These are phyloP conservation scores for Heliconius hewitsoni DNA, from an alignment of 1,140 invertebrate species.

Conservation along the genomic window DNA sequence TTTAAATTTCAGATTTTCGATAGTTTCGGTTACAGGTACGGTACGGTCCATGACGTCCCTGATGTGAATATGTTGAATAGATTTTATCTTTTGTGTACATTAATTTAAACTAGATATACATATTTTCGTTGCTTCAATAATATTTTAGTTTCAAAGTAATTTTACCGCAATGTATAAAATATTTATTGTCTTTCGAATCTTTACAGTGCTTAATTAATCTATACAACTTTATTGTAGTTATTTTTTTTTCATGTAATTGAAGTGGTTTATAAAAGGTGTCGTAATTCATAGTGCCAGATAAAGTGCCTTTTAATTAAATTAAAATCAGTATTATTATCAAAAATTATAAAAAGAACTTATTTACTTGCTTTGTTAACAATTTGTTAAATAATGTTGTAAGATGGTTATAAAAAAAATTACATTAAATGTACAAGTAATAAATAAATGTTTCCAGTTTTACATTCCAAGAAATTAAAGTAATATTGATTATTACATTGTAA, in stretches of 20 bases:
- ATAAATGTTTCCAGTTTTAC: not conserved
- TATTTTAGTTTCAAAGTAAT: not conserved
- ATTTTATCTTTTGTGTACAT: not conserved
- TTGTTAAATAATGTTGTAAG: not conserved
- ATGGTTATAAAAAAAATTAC: not conserved
- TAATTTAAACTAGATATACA: not conserved
- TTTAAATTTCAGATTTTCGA: too few relatives aligned
- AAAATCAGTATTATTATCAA: slow-evolving; percentile 1
- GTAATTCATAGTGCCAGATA: slow-evolving; percentile 3
- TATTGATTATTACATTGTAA: not conserved
- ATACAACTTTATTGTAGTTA: not conserved
- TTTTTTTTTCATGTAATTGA: not conserved
- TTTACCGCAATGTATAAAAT: not conserved
- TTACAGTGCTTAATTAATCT: not conserved
- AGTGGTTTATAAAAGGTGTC: not conserved
- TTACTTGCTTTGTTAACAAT: not conserved
- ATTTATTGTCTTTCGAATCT: not conserved
- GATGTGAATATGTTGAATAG: not conserved
- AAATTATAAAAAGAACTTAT: slow-evolving; percentile 2
- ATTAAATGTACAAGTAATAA: not conserved
- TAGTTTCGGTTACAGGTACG: too few relatives aligned
- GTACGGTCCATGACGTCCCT: too few relatives aligned
- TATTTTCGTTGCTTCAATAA: not conserved
- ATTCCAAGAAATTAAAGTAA: not conserved
- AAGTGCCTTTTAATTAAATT: slow-evolving; percentile 18